These are phyloP conservation scores for Hippocampus comes DNA, from an alignment of 2,113 vertebrate genomes.

Conservation along the genomic window DNA sequence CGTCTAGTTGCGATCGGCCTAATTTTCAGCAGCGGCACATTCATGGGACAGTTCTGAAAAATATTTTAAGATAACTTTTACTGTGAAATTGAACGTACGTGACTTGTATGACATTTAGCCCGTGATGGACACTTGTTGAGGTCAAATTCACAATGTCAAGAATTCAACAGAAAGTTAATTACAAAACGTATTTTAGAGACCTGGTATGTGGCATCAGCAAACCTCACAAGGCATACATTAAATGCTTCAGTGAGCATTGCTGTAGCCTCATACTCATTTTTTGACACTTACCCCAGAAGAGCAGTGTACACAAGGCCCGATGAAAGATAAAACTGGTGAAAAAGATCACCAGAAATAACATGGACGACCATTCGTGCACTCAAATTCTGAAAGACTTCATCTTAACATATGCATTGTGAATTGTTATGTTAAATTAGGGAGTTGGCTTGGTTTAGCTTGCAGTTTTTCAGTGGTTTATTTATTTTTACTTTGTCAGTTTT, in stretches of 20 bases:
- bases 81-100: not conserved
- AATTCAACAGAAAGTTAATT: too few species aligned
- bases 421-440: too few species aligned
- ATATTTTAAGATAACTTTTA: not conserved
- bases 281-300: not conserved
- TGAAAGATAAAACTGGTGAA: too few species aligned
- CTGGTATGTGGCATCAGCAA: not conserved
- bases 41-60: constrained; percentile 1
- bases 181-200: too few species aligned
- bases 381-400: too few species aligned
- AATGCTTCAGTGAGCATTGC: not conserved
- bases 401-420: too few species aligned
- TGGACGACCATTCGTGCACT: too few species aligned
- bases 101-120: not conserved
- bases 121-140: not conserved
- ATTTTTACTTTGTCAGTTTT: too few species aligned
- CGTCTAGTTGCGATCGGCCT: constrained; percentile 13
- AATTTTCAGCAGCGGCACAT: constrained; percentile 16
- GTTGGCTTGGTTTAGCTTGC: too few species aligned
- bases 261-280: not conserved
- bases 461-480: too few species aligned
- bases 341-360: too few species aligned
- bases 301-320: too few species aligned
- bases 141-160: not conserved
- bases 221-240: not conserved